phyloP scores from a whole-genome alignment of 1,140 invertebrate genomes.

The Lepidurus couesii region DNA sequence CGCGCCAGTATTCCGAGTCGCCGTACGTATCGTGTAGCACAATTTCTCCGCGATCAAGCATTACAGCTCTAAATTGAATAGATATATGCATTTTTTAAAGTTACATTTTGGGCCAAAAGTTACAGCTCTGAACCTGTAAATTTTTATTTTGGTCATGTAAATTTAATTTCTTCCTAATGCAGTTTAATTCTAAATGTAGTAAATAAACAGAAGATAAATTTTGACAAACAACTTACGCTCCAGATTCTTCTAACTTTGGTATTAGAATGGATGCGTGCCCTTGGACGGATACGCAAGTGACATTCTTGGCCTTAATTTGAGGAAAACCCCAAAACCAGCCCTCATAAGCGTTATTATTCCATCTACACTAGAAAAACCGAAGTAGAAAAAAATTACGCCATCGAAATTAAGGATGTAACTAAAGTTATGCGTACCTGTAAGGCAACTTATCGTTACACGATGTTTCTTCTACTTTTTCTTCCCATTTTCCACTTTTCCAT shows the following conservation, averaged over 20 bases:
- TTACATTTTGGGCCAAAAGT: background rate
- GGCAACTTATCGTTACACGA: slow-evolving; percentile 47
- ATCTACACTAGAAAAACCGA: slow-evolving; percentile 25
- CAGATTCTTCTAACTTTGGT: slow-evolving; percentile 26
- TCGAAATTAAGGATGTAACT: background rate
- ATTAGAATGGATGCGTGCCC: slow-evolving; percentile 63
- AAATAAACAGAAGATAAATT: background rate
- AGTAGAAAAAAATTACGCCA: background rate
- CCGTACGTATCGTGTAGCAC: slow-evolving; percentile 83
- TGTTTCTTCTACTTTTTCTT: slow-evolving; percentile 68
- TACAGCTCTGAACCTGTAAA: background rate
- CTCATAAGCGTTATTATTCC: slow-evolving; percentile 41
- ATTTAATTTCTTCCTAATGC: too few relatives aligned
- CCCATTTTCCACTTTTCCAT: slow-evolving; percentile 71
- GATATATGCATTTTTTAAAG: too few relatives aligned
- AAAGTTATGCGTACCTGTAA: slow-evolving; percentile 34
- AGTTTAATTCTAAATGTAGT: slow-evolving; percentile 16
- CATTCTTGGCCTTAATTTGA: slow-evolving; percentile 58
- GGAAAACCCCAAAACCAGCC: slow-evolving; percentile 59
- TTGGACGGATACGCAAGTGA: slow-evolving; percentile 77
- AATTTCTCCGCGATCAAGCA: slow-evolving; percentile 82
- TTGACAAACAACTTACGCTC: background rate
- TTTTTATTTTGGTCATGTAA: too few relatives aligned
- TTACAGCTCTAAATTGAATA: slow-evolving; percentile 54
- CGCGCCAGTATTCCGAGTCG: slow-evolving; percentile 72